Conservation (phyloP, 2,888 invertebrate genomes). For the Pristionchus arcanus region DNA sequence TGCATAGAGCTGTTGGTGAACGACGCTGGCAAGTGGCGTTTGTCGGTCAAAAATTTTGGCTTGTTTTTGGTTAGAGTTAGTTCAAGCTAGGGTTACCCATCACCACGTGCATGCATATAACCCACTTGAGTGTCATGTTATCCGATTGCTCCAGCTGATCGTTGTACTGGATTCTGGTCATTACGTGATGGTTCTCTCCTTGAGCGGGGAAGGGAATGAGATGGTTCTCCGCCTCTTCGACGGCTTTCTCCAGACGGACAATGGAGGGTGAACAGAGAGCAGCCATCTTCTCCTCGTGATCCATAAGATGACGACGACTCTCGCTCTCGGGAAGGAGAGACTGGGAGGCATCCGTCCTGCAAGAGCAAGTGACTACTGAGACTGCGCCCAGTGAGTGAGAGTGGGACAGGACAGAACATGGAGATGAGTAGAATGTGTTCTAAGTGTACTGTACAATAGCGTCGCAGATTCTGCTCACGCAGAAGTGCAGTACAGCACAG, state of each 20-base stretch:
- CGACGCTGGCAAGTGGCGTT: too few relatives aligned
- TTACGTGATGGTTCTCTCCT: constrained; percentile 38
- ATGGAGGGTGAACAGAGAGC: constrained; percentile 3
- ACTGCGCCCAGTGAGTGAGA: neutral
- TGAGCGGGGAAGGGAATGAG: constrained; percentile 48
- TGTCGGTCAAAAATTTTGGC: too few relatives aligned
- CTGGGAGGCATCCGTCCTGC: neutral
- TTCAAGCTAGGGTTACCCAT: neutral
- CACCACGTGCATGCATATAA: constrained; percentile 31
- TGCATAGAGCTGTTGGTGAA: too few relatives aligned
- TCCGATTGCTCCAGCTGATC: neutral
- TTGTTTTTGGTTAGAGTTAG: too few relatives aligned
- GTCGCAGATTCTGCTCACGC: neutral
- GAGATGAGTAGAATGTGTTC: neutral
- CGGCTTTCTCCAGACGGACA: constrained; percentile 30
- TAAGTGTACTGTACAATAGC: neutral
- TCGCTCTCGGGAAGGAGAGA: constrained; percentile 24
- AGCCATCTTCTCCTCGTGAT: constrained; percentile 40
- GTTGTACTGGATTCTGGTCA: neutral
- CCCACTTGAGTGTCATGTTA: constrained; percentile 50
- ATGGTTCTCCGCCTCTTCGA: constrained; percentile 22
- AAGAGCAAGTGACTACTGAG: neutral
- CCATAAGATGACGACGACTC: constrained; percentile 10
- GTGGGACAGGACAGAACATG: constrained; percentile 11
- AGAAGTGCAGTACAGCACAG: neutral